A percentile compares a stretch with the other conserved stretches of the same genome.
phyloP scores from a whole-genome alignment of 1,140 invertebrate species.

The Pachyrhynchus sulphureomaculatus region DNA sequence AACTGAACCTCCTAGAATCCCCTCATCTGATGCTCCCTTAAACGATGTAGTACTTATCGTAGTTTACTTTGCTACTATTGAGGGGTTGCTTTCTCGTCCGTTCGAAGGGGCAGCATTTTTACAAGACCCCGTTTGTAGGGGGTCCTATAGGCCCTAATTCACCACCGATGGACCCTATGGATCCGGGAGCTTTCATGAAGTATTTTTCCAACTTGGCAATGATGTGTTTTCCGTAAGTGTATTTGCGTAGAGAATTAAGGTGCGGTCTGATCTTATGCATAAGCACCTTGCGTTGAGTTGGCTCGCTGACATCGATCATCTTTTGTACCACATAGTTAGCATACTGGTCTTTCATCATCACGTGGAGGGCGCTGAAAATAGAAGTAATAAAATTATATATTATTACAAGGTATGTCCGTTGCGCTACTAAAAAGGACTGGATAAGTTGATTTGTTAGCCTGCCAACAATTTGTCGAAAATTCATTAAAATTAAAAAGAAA shows the following conservation, averaged over 20 bases:
- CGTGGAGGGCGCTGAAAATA: slow-evolving; percentile 79
- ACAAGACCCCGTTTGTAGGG: slow-evolving; percentile 58
- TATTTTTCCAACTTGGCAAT: slow-evolving; percentile 98
- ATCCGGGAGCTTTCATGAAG: slow-evolving; percentile 79
- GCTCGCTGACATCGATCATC: slow-evolving; percentile 99
- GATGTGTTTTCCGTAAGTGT: slow-evolving; percentile 99
- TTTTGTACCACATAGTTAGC: slow-evolving; percentile 99
- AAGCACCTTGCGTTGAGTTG: slow-evolving; percentile 92
- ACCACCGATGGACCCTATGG: slow-evolving; percentile 57
- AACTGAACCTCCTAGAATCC: background rate
- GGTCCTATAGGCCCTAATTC: slow-evolving; percentile 80
- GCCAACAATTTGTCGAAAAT: too few relatives aligned
- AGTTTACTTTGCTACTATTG: too few relatives aligned
- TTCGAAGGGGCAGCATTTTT: slow-evolving; percentile 1
- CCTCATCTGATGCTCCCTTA: background rate
- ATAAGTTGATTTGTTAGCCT: too few relatives aligned
- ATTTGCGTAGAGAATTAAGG: slow-evolving; percentile 93
- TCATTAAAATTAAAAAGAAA: too few relatives aligned
- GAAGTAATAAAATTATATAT: background rate
- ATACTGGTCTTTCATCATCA: slow-evolving; percentile 99
- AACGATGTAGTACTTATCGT: too few relatives aligned
- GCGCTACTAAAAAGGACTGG: too few relatives aligned
- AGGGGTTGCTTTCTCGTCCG: background rate
- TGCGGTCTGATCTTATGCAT: slow-evolving; percentile 99
- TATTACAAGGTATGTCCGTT: too few relatives aligned